These are phyloP conservation scores for Teleopsis dalmanni DNA, from an alignment of 1,140 invertebrate genomes.

Conservation along the genomic window DNA sequence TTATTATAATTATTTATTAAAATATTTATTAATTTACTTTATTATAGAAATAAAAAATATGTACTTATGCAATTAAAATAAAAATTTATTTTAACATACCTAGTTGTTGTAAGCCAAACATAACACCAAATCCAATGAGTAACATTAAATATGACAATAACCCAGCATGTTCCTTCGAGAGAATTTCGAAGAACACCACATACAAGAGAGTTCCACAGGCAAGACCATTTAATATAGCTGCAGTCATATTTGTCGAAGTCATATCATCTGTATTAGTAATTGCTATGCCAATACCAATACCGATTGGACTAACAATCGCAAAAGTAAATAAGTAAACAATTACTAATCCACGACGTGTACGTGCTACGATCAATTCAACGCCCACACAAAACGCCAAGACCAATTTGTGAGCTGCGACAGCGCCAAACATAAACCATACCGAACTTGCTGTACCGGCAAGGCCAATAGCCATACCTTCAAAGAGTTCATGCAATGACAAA, in stretches of 20 bases:
- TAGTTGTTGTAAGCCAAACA: constrained; percentile 66
- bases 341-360: constrained; percentile 54
- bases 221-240: constrained; percentile 70
- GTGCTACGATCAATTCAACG: constrained; percentile 63
- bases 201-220: constrained; percentile 82
- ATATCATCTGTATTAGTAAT: constrained; percentile 52
- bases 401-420: constrained; percentile 81
- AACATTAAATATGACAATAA: constrained; percentile 63
- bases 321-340: constrained; percentile 68
- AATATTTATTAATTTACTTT: no score
- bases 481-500: constrained; percentile 81
- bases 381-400: constrained; percentile 84
- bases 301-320: constrained; percentile 70
- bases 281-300: constrained; percentile 64
- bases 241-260: constrained; percentile 52
- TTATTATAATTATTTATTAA: no score
- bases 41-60: no score
- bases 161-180: constrained; percentile 68
- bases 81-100: constrained; percentile 69
- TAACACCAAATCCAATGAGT: constrained; percentile 64
- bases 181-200: constrained; percentile 86
- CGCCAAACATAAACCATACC: constrained; percentile 77
- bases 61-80: no score
- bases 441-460: constrained; percentile 59
- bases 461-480: constrained; percentile 86